Evolutionary conservation across 2,113 vertebrate species (phyloP).

Genomic region (Eublepharis macularius): DNA sequence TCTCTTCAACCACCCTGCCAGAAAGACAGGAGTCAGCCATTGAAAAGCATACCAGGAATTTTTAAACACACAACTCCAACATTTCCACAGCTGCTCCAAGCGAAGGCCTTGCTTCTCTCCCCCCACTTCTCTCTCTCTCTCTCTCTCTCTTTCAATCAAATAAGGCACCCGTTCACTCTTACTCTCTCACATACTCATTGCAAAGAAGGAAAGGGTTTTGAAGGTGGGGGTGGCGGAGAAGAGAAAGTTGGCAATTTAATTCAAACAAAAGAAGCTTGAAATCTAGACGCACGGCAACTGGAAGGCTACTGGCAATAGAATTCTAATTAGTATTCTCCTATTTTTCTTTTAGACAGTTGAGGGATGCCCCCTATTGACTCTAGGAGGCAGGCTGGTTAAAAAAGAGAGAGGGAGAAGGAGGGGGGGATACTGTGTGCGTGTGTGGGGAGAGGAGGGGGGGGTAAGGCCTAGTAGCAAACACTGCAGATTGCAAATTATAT

Average conservation of each 20-base stretch:
- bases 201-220: conserved; percentile 66
- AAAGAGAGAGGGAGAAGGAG: conserved; percentile 57
- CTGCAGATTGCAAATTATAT: conserved; percentile 91
- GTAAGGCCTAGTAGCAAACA: conserved; percentile 80
- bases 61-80: conserved; percentile 78
- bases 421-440: conserved; percentile 13
- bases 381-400: conserved; percentile 88
- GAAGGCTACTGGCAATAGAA: conserved; percentile 83
- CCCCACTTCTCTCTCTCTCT: conserved; percentile 58
- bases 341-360: conserved; percentile 99
- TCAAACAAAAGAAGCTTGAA: conserved; percentile 86
- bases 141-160: conserved; percentile 73
- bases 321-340: conserved; percentile 94
- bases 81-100: conserved; percentile 76
- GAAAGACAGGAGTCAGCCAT: conserved; percentile 76
- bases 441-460: conserved; percentile 49
- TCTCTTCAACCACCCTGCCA: conserved; percentile 63
- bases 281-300: conserved; percentile 83
- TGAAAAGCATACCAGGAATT: conserved; percentile 81
- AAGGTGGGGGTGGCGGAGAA: conserved; percentile 6
- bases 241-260: conserved; percentile 85
- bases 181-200: conserved; percentile 70
- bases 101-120: conserved; percentile 58
- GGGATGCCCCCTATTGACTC: conserved; percentile 99
- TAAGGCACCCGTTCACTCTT: conserved; percentile 72